Evolutionary conservation across 2,113 vertebrate species (phyloP), one percentile per base, ranked within the genome.

Genomic region (Gasterosteus nipponicus): DNA sequence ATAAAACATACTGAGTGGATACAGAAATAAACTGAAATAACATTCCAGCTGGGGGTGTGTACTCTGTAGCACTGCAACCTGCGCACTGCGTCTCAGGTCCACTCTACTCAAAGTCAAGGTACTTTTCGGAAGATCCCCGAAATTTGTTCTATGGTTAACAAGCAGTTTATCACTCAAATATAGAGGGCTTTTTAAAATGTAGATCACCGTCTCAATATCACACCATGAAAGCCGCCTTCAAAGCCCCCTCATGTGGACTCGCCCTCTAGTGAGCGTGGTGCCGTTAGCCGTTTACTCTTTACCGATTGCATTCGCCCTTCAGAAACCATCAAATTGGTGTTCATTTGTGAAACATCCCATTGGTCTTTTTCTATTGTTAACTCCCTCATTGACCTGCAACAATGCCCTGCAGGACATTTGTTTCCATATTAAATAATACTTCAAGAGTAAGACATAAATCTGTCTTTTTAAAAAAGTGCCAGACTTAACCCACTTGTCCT

Each of bases 1-100:
- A 42, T 73, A 46, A 74, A 77, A 60, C 59, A 60, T 58, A 15
- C 22, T 46, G 22, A 74, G 66, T 31, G 58, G 72, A 78, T 51
- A 33, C 56, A 35, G 44, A 80, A 80, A 77, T 81, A 80, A 71
- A 75, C 58, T 10, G 7, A 56, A 80, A 59, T 66, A 57, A 51
- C 22, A 60, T 22, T 53, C 46, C 46, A 63, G 44, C n/a, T 2
- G 15, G 14, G 10, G 56, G 3, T 54, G 59, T 42, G 33, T 14
- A 18, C 58, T 18, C 42, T 54, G 38, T 11, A 44, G 33, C 18
- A 10, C 33, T 35, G 65, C 35, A 9, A 35, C 4, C 22, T 26
- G 22, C 22, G 22, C 22, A 26, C 12, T 14, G 22, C n/a, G 1
- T n/a, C 5, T 54, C 51, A n/a, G 19, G 49, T 53, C 22, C 47